Percentiles rank a stretch among this genome's conserved stretches.
Evolutionary conservation across 2,113 vertebrate species (phyloP).

Genomic region (Shinisaurus crocodilurus): DNA sequence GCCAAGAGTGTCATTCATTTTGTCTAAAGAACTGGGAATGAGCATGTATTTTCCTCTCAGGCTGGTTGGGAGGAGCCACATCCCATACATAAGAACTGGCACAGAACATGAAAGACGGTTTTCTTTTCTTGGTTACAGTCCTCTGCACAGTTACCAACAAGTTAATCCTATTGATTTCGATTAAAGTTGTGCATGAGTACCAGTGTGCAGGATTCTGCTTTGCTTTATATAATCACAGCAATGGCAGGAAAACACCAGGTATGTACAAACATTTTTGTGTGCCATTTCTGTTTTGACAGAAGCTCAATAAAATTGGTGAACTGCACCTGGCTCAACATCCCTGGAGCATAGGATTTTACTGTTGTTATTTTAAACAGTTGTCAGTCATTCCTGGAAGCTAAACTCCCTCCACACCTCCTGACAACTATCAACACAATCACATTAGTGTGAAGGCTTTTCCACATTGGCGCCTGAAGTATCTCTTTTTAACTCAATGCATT

Average conservation of each 20-base stretch:
- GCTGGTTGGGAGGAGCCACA: background rate
- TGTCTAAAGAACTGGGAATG: background rate
- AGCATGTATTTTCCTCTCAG: background rate
- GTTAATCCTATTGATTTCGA: background rate
- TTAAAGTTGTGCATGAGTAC: background rate
- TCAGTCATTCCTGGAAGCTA: constrained; percentile 5
- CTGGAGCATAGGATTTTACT: background rate
- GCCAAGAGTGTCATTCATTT: background rate
- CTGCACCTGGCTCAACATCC: background rate
- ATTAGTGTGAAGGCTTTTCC: background rate
- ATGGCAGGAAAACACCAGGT: background rate
- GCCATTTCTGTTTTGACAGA: constrained; percentile 9
- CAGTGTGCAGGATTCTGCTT: background rate
- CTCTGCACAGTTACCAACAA: background rate
- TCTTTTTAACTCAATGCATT: background rate
- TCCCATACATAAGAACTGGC: background rate
- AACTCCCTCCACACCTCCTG: background rate
- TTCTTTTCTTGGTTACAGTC: background rate
- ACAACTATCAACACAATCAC: constrained; percentile 2
- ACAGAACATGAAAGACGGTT: background rate
- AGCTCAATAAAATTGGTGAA: constrained; percentile 6
- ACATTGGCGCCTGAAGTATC: background rate
- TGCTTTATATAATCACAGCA: constrained; percentile 4
- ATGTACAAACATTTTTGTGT: background rate
- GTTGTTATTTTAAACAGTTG: background rate